Evolutionary conservation across 2,797 vertebrate species (phyloP), one percentile per base, ranked within the genome.

Genomic region (Chaetophractus vellerosus): DNA sequence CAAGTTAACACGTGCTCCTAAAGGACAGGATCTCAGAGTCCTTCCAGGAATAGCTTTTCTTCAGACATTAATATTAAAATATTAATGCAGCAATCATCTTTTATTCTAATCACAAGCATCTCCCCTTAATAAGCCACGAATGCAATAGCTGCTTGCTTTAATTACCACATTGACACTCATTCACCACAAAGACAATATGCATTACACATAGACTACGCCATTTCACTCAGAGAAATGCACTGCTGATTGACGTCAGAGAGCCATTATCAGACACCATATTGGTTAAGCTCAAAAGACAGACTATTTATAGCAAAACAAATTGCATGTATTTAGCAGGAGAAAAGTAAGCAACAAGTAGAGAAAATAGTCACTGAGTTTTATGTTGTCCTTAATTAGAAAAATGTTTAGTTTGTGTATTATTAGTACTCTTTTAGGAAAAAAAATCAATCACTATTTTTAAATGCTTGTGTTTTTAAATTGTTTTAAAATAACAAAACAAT

Each of bases 301-400:
- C 61, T 90, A 90, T 75, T 96, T 92, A 66, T 90, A 93, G 81
- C 33, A 79, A 93, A 74, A 81, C 2, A 90, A 84, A 92, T 79
- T 31, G 50, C 8, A 80, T 14, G 59, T 48, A 74, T 76, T 93
- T 90, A 90, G 36, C 57, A 93, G 90, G 9, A 80, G 12, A 96
- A 92, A 76, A 75, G 2, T n/a, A 86, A 82, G 21, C 33, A 31
- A 2, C 10, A 86, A 78, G 66, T 52, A 72, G 28, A 83, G 26
- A 87, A 91, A 87, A 74, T 12, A 66, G 31, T 76, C n/a, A 64
- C n/a, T 90, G 68, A 84, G 57, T 15, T 63, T 95, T 64, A 41
- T 45, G 2, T 2, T 68, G 19, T 78, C 36, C 24, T 76, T 55
- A 80, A 7, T 72, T 33, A 3, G 15, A 69, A 93, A 48, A 61